phyloP scores from a whole-genome alignment of 2,797 vertebrate species.

The Allobates femoralis region DNA sequence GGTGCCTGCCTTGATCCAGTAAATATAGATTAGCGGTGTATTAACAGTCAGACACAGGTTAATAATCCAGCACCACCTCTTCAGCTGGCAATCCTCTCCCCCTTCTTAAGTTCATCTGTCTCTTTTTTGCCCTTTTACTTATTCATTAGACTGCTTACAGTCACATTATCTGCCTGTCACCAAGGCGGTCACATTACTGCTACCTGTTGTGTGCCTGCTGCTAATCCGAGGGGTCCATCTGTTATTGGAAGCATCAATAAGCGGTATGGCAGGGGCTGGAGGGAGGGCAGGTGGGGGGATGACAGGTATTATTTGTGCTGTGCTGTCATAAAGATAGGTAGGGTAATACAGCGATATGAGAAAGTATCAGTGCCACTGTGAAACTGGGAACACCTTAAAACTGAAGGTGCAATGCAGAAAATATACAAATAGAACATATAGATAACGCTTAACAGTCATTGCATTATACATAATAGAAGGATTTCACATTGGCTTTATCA shows the following conservation, averaged over 20 bases:
- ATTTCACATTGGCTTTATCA: not conserved
- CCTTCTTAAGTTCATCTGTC: slow-evolving; percentile 49
- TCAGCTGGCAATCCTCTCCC: slow-evolving; percentile 30
- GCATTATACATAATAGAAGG: not conserved
- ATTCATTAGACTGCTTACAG: slow-evolving; percentile 57
- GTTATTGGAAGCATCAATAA: slow-evolving; percentile 49
- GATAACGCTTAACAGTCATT: not conserved
- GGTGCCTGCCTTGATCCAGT: not conserved
- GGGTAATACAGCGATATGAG: not conserved
- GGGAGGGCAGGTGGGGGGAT: not conserved
- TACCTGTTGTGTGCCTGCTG: slow-evolving; percentile 43
- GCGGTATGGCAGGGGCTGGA: slow-evolving; percentile 48
- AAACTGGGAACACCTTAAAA: not conserved
- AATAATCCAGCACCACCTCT: slow-evolving; percentile 37
- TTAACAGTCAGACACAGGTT: slow-evolving; percentile 38
- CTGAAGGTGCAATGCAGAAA: not conserved
- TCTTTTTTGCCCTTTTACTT: slow-evolving; percentile 45
- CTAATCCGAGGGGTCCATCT: slow-evolving; percentile 51
- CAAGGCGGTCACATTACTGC: slow-evolving; percentile 58
- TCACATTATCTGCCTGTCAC: slow-evolving; percentile 58
- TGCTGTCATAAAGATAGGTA: slow-evolving; percentile 25
- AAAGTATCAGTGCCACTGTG: too few relatives aligned
- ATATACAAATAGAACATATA: not conserved
- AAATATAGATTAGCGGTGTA: not conserved
- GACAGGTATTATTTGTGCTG: slow-evolving; percentile 25